Evolutionary conservation across 1,140 invertebrate genomes (phyloP).

Genomic region (Eciton burchellii): DNA sequence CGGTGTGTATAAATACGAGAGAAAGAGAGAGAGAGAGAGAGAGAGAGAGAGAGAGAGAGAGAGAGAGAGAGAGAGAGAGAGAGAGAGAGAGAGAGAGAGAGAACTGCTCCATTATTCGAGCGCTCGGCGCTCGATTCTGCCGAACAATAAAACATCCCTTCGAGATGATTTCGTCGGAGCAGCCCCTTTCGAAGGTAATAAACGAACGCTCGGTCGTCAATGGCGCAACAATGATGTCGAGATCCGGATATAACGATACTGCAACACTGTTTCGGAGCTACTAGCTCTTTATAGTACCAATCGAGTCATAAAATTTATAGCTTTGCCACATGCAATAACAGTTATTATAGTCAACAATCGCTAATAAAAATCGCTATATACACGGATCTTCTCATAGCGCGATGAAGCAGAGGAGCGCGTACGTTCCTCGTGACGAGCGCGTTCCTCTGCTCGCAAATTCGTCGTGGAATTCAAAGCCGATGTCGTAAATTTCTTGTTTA

Average conservation of each 20-base stretch:
- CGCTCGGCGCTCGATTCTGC: too few relatives aligned
- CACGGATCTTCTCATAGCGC: background rate
- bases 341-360: slow-evolving; percentile 47
- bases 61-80: too few relatives aligned
- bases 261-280: slow-evolving; percentile 1
- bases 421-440: background rate
- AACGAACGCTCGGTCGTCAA: slow-evolving; percentile 2
- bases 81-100: too few relatives aligned
- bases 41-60: too few relatives aligned
- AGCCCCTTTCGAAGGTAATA: background rate
- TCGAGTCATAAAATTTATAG: slow-evolving; percentile 54
- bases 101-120: too few relatives aligned
- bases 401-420: background rate
- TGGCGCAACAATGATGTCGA: too few relatives aligned
- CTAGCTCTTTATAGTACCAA: background rate
- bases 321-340: slow-evolving; percentile 54
- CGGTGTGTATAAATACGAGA: too few relatives aligned
- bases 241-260: background rate
- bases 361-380: slow-evolving; percentile 39
- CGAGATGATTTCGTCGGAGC: too few relatives aligned
- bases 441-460: background rate
- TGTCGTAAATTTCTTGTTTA: background rate
- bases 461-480: background rate
- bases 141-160: too few relatives aligned
- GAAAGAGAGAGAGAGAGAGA: too few relatives aligned